These are phyloP conservation scores for Dasypus novemcinctus DNA, from an alignment of 2,113 vertebrate genomes.

Conservation along the genomic window DNA sequence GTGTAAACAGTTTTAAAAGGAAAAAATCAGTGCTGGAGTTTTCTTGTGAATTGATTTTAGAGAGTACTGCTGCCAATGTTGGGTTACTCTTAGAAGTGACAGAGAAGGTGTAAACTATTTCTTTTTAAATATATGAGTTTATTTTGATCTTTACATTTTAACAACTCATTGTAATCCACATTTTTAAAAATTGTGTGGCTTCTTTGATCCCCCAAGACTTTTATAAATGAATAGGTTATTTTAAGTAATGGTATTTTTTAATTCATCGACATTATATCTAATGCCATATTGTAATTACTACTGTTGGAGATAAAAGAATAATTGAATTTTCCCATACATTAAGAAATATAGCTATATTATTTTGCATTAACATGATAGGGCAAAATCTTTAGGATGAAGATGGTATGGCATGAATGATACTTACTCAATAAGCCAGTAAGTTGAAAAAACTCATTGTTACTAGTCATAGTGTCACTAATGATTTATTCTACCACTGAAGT, in stretches of 20 bases:
- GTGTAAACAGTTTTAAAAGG: not conserved
- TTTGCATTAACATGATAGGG: not conserved
- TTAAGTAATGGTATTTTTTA: not conserved
- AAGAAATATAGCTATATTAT: not conserved
- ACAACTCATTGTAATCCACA: not conserved
- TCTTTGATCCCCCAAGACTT: not conserved
- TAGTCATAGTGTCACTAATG: not conserved
- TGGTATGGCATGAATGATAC: not conserved
- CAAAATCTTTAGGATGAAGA: conserved; percentile 24
- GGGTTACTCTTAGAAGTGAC: not conserved
- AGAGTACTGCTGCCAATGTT: not conserved
- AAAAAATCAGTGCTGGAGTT: not conserved
- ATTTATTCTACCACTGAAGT: not conserved
- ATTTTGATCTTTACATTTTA: conserved; percentile 11
- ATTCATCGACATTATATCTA: not conserved
- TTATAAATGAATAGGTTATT: not conserved
- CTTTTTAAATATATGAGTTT: conserved; percentile 4
- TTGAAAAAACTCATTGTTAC: not conserved
- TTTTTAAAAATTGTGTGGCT: not conserved
- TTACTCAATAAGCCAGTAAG: not conserved
- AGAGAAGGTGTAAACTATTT: not conserved
- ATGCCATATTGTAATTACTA: not conserved
- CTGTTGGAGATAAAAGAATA: not conserved
- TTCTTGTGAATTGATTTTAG: not conserved
- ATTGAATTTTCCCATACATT: not conserved